Evolutionary conservation across 2,113 vertebrate genomes (phyloP), one percentile per base, ranked within the genome.

Genomic region (Orthonyx spaldingii): DNA sequence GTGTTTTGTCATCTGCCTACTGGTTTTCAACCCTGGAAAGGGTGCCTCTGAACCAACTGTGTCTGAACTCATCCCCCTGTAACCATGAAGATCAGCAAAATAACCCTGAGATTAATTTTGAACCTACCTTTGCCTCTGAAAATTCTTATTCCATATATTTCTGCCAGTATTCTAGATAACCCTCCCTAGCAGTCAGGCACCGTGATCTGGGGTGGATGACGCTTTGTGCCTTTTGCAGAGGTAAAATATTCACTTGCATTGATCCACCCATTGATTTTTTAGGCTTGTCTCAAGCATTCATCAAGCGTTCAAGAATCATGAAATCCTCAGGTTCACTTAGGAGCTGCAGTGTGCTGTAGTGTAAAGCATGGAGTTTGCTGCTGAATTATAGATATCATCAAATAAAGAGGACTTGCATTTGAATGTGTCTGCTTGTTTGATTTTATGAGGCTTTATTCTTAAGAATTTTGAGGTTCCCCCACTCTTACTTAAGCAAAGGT

Each of bases 1-100:
- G 27, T 7, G n/a, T 37, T 78, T 63, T 4, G 3, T n/a, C 35
- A 16, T 46, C 33, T 64, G 41, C 24, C 32, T 0, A 0, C 13
- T 41, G 52, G 37, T 1, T 50, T 82, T 50, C 65, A 75, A 2
- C 28, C 56, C 60, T 0, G 0, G 33, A 85, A 61, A 59, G 33
- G n/a, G n/a, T 41, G 23, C 12, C 22, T 42, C 55, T 70, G 28
- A 84, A 22, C 19, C 24, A 57, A 1, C 20, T 68, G 7, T 47
- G 30, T 28, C n/a, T 78, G 60, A 90, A 50, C 21, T 82, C 4
- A 3, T 23, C 11, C 8, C 28, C 6, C 15, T 46, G n/a, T 65
- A 46, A 59, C 7, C 24, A 70, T 13, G 19, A 53, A 57, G 33
- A 41, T 44, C 64, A 55, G 44, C 5, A 64, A 83, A 94, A 61